These are phyloP conservation scores for Parnassius orleans DNA, from an alignment of 2,888 invertebrate genomes.

Conservation along the genomic window DNA sequence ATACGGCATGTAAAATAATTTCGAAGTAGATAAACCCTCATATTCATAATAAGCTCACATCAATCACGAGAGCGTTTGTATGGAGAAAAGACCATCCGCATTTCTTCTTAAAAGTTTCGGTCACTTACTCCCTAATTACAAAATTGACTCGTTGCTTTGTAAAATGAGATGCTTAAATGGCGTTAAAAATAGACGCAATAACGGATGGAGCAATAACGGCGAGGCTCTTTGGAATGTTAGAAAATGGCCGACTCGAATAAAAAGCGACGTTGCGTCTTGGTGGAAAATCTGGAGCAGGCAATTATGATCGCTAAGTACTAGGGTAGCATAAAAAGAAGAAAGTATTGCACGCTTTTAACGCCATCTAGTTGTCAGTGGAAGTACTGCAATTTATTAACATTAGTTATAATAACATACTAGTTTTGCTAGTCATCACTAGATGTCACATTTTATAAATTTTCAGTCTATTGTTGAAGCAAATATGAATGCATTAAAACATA, in stretches of 20 bases:
- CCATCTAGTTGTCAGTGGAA: slow-evolving; percentile 42
- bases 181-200: slow-evolving; percentile 24
- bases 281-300: slow-evolving; percentile 81
- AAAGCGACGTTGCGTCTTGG: slow-evolving; percentile 57
- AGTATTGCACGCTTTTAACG: slow-evolving; percentile 27
- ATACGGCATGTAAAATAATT: no score
- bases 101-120: no score
- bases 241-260: slow-evolving; percentile 42
- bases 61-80: no score
- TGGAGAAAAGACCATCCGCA: no score
- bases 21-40: no score
- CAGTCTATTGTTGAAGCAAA: no score
- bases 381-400: slow-evolving; percentile 19
- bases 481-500: no score
- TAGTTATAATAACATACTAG: not conserved
- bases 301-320: slow-evolving; percentile 77
- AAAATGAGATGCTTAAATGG: slow-evolving; percentile 10
- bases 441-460: slow-evolving; percentile 25
- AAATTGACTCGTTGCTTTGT: slow-evolving; percentile 24
- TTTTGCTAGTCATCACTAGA: slow-evolving; percentile 28
- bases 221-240: slow-evolving; percentile 21
- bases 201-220: slow-evolving; percentile 20
- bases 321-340: slow-evolving; percentile 47
- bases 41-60: no score
- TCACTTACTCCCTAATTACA: no score